Evolutionary conservation across 2,797 vertebrate species (phyloP).

Genomic region (Gadopsis marmoratus): DNA sequence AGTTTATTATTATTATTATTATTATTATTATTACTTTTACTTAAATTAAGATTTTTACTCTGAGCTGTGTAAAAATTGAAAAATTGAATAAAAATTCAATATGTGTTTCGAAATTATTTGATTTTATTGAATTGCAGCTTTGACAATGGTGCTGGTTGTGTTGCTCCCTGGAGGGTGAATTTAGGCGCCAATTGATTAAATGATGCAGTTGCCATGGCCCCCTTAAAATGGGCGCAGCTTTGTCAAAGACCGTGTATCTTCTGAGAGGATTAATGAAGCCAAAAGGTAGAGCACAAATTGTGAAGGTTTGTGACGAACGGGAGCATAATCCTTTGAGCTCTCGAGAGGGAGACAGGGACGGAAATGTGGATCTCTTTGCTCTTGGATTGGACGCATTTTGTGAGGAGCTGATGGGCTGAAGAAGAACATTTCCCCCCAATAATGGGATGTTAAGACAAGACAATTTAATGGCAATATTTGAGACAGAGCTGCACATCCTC

Average conservation of each 20-base stretch:
- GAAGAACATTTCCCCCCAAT: slow-evolving; percentile 3
- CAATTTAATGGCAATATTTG: slow-evolving; percentile 49
- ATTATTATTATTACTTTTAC: too few relatives aligned
- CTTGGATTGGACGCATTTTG: slow-evolving; percentile 20
- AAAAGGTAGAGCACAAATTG: slow-evolving; percentile 70
- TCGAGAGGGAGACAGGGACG: slow-evolving; percentile 24
- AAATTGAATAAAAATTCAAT: fast-evolving
- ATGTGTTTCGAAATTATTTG: neutral
- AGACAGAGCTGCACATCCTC: slow-evolving; percentile 36
- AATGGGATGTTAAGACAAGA: neutral
- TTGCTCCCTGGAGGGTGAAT: neutral
- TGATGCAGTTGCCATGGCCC: slow-evolving; percentile 8
- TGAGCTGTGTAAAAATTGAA: neutral
- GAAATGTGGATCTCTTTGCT: slow-evolving; percentile 23
- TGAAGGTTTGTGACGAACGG: slow-evolving; percentile 55
- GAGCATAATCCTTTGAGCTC: slow-evolving; percentile 70
- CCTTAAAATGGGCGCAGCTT: neutral
- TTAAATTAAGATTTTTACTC: too few relatives aligned
- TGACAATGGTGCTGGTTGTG: neutral
- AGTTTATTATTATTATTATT: too few relatives aligned
- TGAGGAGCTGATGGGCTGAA: slow-evolving; percentile 26
- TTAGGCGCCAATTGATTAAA: neutral
- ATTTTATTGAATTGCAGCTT: neutral
- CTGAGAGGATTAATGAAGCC: slow-evolving; percentile 62
- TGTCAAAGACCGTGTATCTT: slow-evolving; percentile 26